A percentile compares a stretch with the other conserved stretches of the same genome.
Evolutionary conservation across 2,113 vertebrate species (phyloP).

Genomic region (Pan troglodytes): DNA sequence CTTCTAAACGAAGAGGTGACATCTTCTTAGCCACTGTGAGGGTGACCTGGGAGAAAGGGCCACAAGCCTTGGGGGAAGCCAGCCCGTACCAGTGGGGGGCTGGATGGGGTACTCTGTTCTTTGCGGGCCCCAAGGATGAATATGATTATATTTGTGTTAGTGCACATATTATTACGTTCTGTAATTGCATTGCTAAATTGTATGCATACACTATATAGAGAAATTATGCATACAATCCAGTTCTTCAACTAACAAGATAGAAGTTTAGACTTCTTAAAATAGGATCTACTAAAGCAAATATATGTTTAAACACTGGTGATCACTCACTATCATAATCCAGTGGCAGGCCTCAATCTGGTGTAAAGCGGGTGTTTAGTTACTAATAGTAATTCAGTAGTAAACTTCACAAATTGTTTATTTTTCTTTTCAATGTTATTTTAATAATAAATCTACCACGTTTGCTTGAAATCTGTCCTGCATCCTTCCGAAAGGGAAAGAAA

Average conservation of each 20-base stretch:
- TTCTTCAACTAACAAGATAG: neutral
- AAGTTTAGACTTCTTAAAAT: neutral
- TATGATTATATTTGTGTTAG: neutral
- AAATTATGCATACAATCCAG: neutral
- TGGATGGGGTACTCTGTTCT: neutral
- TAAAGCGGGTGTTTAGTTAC: neutral
- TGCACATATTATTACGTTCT: neutral
- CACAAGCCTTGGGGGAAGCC: too few relatives aligned
- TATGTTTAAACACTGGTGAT: neutral
- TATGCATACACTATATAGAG: neutral
- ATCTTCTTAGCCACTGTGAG: neutral
- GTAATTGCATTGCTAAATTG: neutral
- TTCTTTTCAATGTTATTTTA: slow-evolving; percentile 13
- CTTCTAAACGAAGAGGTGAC: neutral
- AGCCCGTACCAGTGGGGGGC: neutral
- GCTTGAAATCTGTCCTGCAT: neutral
- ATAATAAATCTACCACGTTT: neutral
- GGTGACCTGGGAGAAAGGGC: neutral
- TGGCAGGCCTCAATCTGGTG: neutral
- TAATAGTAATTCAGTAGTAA: neutral
- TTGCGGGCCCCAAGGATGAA: neutral
- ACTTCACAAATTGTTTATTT: neutral
- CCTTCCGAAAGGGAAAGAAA: neutral
- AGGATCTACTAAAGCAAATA: neutral
- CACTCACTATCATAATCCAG: neutral